Base-by-base conservation (phyloP, 2,113 vertebrate species). In the Centropristis striata region DNA sequence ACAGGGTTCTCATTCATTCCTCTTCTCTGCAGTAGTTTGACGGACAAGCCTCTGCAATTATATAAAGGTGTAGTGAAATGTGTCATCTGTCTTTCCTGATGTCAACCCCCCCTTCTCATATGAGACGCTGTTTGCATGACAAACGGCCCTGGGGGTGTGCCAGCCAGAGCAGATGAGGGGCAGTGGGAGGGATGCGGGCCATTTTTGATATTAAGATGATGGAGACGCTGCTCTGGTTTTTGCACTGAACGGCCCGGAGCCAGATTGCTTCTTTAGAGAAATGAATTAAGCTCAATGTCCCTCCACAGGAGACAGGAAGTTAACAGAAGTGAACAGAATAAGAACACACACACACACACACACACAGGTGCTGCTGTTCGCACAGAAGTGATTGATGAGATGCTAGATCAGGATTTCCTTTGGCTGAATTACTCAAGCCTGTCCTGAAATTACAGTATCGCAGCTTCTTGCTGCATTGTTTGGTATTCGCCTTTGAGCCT, bases 201-300 rank as follows among this genome's bases (percentile, higher is more conserved):
- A 85, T 91, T 92, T 42, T 93, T 86, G 87, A 88, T 88, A 90
- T 87, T 84, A 85, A 82, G 81, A 87, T 86, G 86, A 88, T 88
- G 80, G 81, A 91, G 89, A 90, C 36, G 49, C 83, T 44, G 80
- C 79, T 83, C 55, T 47, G 72, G 21, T 73, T 89, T 32, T 79
- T 49, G 39, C 27, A 50, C 72, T 55, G 50, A 81, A 78, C 46
- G 81, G 82, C 91, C 82, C 58, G 10, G 14, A 68, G 86, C 84
- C 75, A 91, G 80, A 88, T 60, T 65, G 71, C 2, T 75, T 77
- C 81, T 85, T 87, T 77, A 69, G 70, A 89, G 81, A 57, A 84
- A 89, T 78, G 76, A 90, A 89, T 86, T 89, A 78, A 81, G 83
- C 69, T 65, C 64, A 53, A 23, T 28, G 50, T n/a, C 50, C 51